These are phyloP conservation scores for Metallyticus violacea DNA, from an alignment of 2,888 invertebrate species.

Conservation along the genomic window DNA sequence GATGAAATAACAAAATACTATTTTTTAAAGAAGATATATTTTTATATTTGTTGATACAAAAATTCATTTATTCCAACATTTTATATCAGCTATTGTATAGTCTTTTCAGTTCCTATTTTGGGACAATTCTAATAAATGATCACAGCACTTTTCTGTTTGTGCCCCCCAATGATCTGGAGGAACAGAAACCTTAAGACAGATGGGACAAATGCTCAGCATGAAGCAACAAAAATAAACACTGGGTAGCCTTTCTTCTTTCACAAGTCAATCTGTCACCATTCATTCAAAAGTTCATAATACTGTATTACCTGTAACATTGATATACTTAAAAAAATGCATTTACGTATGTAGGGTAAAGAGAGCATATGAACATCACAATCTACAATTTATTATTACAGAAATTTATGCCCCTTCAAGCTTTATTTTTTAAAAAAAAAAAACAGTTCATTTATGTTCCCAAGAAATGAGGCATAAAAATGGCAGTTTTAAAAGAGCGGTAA, in stretches of 20 bases:
- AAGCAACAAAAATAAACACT: neutral
- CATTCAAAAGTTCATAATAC: neutral
- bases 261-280: neutral
- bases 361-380: neutral
- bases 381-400: neutral
- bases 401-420: neutral
- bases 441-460: no score
- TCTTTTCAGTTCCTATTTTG: neutral
- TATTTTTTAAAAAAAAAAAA: neutral
- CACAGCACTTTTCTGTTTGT: slow-evolving; percentile 8
- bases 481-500: neutral
- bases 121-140: neutral
- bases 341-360: neutral
- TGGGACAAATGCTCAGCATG: neutral
- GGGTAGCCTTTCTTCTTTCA: neutral
- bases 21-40: slow-evolving; percentile 27
- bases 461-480: neutral
- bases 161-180: neutral
- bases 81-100: neutral
- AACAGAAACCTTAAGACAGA: neutral
- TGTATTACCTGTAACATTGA: neutral
- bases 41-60: slow-evolving; percentile 25
- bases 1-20: neutral
- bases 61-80: slow-evolving; percentile 16
- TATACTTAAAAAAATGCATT: neutral